Conservation (phyloP, 2,888 invertebrate species). For the Meiosimyza decipiens region DNA sequence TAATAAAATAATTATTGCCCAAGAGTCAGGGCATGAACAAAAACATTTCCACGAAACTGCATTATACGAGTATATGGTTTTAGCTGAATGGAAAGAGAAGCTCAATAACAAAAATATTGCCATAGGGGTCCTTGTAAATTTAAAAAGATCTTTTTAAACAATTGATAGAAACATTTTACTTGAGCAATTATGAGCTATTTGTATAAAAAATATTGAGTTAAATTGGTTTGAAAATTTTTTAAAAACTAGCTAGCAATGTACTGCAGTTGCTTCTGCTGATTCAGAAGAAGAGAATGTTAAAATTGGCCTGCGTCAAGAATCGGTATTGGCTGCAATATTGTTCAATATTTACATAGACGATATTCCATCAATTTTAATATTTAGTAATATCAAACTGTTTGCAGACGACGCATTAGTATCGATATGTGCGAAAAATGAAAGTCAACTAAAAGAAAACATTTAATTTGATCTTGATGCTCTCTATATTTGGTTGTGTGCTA, state of each 20-base stretch:
- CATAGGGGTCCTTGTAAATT: not conserved
- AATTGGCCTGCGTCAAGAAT: not conserved
- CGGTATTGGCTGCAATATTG: not conserved
- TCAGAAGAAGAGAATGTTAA: conserved; percentile 4
- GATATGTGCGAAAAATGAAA: not conserved
- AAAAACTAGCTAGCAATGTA: conserved; percentile 1
- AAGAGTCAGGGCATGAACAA: too few species aligned
- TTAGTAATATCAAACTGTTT: not conserved
- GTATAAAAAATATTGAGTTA: not conserved
- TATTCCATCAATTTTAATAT: not conserved
- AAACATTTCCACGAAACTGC: too few species aligned
- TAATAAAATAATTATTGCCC: too few species aligned
- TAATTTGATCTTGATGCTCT: too few species aligned
- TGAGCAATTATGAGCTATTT: not conserved
- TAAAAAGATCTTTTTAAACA: conserved; percentile 14
- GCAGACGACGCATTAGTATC: conserved; percentile 4
- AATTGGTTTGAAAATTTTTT: not conserved
- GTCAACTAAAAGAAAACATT: not conserved
- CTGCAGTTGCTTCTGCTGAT: not conserved
- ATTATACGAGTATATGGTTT: not conserved
- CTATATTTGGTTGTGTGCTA: too few species aligned
- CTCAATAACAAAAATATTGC: conserved; percentile 1
- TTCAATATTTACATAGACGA: conserved; percentile 17
- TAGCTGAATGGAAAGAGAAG: conserved; percentile 14
- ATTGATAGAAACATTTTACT: not conserved